Evolutionary conservation across 2,888 invertebrate species (phyloP), one percentile per base, ranked within the genome.

Genomic region (Luffia ferchaultella): DNA sequence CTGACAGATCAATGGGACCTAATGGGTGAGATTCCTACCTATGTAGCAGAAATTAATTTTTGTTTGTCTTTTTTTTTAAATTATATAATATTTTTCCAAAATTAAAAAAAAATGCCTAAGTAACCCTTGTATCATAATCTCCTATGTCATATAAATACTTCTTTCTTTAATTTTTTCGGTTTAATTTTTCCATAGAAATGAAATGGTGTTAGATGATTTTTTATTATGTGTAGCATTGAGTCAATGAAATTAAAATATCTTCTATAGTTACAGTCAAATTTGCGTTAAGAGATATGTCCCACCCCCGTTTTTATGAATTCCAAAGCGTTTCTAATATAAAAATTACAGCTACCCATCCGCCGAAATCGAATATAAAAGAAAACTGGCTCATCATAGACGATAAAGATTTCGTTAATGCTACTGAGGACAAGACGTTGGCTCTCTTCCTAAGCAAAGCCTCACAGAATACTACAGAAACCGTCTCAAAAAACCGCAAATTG

Each of bases 1-100:
- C 55, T 84, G 2, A 62, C 83, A 12, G 80, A 82, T 52, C 82
- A 83, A 46, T 78, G 85, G 77, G 77, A 78, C 52, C 50, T 76
- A 7, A 75, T 80, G 65, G 67, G 84, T 85, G 53, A 73, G 83
- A 70, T 9, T 16, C 40, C 12, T 52, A 42, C 2, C 43, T 18
- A n/a, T 42, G 30, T 30, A 7, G 12, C 30, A 7, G 12, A 30
- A 30, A 7, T 30, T 30, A 30, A 7, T 12, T 30, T 30, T 12
- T 12, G 12, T 30, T 7, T 30, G 12, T 30, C 5, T 30, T 30
- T 30, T 12, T n/a, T 30, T 30, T 30, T 30, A 30, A 30, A 30
- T 30, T 7, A n/a, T n/a, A n/a, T n/a, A n/a, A n/a, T n/a, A n/a
- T n/a, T n/a, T n/a, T n/a, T n/a, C n/a, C n/a, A n/a, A n/a, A n/a